These are phyloP conservation scores for Limosa lapponica DNA, from an alignment of 2,797 vertebrate species.

Conservation along the genomic window DNA sequence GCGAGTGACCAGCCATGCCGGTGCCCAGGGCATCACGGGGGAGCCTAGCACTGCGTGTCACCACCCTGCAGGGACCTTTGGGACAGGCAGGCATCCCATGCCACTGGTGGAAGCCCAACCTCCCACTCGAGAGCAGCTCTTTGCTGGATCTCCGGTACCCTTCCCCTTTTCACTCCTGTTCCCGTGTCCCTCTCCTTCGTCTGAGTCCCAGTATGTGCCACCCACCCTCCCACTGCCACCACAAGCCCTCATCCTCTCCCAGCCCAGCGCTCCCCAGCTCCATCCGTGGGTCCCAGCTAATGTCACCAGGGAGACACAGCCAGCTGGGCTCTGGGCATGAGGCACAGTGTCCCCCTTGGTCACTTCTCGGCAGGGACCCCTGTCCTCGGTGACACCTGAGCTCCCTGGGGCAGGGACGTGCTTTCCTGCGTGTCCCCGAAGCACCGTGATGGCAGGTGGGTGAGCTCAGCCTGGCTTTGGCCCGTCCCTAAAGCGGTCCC, in stretches of 20 bases:
- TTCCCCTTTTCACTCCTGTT: not conserved
- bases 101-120: not conserved
- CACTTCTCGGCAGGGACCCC: not conserved
- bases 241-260: not conserved
- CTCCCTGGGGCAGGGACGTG: not conserved
- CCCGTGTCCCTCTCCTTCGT: rapidly evolving
- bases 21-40: rapidly evolving
- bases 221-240: not conserved
- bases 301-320: not conserved
- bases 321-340: not conserved
- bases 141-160: not conserved
- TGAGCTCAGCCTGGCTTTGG: not conserved
- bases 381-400: not conserved
- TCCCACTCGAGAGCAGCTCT: rapidly evolving
- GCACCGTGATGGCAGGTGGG: not conserved
- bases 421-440: not conserved
- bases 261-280: rapidly evolving
- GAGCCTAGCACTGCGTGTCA: not conserved
- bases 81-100: rapidly evolving
- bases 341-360: not conserved
- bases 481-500: not conserved
- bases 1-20: rapidly evolving
- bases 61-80: not conserved
- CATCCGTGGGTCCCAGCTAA: too few relatives aligned
- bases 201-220: rapidly evolving